Base-by-base conservation (phyloP, 1,140 invertebrate genomes). In the Magallana gigas region DNA sequence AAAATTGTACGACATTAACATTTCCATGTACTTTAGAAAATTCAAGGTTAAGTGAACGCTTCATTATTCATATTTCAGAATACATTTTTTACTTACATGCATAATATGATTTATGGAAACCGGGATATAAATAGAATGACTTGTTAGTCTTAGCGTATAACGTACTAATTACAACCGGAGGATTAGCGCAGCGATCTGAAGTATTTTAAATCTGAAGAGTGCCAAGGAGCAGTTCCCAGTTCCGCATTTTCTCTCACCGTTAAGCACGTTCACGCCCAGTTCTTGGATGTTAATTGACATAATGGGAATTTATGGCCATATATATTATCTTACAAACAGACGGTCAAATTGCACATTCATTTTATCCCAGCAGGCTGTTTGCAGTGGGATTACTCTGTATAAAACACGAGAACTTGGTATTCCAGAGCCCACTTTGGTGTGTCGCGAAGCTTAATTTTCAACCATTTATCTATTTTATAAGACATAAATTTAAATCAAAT, bases 391-490 rank as follows among this genome's bases (percentile, higher is more conserved):
- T 76, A 76, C 68, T 12, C 12, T 12, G 68, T 76, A 76, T 29
- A 76, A 76, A 76, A 76, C 68, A 76, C 23, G 36, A 76, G 68
- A 76, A 29, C 18, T 29, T 23, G 18, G 68, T 36, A 18, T 76
- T 76, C 68, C 36, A 29, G 12, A 76, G 68, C 68, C 68, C 12
- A 76, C 18, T 76, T 76, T 76, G 68, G 23, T 9, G 68, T 29
- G 29, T 18, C 68, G 68, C 23, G 18, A 18, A 23, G 68, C 68
- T 76, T 23, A 76, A 76, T 76, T 18, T 76, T 76, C 68, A 23
- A 76, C 68, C 68, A 76, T 76, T 76, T 76, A 76, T 76, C 68
- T 76, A 76, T 76, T 76, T 76, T 76, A 76, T 76, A 76, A 76
- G 68, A 36, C 68, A 76, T 76, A 36, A 76, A 76, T 76, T 76